Evolutionary conservation across 2,797 vertebrate genomes (phyloP).

Genomic region (Clarias pachynema): DNA sequence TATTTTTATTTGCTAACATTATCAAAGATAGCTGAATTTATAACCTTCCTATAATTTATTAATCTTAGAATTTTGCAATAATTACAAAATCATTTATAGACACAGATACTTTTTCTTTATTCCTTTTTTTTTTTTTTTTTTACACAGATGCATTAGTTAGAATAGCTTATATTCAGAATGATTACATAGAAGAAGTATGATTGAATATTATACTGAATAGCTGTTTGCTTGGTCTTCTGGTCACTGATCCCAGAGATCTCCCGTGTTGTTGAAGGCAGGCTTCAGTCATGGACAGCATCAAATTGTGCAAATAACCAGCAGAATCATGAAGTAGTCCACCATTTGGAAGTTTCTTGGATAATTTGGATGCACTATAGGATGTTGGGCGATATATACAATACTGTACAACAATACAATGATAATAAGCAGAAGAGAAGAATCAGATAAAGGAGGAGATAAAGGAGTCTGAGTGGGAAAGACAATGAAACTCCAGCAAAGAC

Average conservation of each 20-base stretch:
- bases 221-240: neutral
- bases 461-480: neutral
- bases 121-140: neutral
- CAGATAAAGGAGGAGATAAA: neutral
- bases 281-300: neutral
- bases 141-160: neutral
- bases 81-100: neutral
- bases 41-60: neutral
- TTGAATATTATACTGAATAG: neutral
- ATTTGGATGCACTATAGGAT: neutral
- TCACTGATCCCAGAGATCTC: neutral
- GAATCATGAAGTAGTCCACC: neutral
- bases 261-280: neutral
- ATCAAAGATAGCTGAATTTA: neutral
- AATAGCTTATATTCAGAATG: neutral
- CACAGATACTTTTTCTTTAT: neutral
- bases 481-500: neutral
- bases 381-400: neutral
- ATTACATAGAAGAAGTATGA: neutral
- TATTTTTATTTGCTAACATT: neutral
- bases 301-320: constrained; percentile 22
- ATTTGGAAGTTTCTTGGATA: neutral
- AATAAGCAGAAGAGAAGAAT: neutral
- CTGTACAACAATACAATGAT: neutral
- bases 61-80: neutral